Conservation (phyloP, 1,140 invertebrate genomes). For the Melipona quadrifasciata region DNA sequence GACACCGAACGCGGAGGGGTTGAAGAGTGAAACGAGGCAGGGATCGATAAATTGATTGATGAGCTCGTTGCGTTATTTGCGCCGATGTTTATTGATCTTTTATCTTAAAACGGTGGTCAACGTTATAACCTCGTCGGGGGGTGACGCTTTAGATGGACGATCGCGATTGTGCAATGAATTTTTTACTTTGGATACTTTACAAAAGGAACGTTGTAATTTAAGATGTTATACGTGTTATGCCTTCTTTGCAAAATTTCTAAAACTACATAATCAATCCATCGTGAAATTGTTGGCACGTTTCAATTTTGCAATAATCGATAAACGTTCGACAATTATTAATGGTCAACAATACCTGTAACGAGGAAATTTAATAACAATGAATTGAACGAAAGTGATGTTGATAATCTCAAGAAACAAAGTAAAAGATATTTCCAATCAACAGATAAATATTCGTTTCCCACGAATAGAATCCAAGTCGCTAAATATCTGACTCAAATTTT, state of each 20-base stretch:
- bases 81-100: neutral
- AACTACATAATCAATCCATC: too few species aligned
- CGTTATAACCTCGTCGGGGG: neutral
- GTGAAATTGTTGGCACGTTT: too few species aligned
- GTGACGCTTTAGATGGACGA: neutral
- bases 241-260: too few species aligned
- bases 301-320: too few species aligned
- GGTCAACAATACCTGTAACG: neutral
- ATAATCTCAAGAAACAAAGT: neutral
- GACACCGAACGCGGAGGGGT: neutral
- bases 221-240: too few species aligned
- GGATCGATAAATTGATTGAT: constrained; percentile 23
- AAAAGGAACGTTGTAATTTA: too few species aligned
- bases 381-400: neutral
- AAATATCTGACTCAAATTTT: too few species aligned
- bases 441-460: too few species aligned
- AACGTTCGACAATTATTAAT: too few species aligned
- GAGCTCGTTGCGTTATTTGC: constrained; percentile 5
- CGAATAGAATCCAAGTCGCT: too few species aligned
- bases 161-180: neutral
- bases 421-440: neutral
- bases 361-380: neutral
- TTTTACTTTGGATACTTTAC: neutral
- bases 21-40: neutral
- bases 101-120: neutral